phyloP scores from a whole-genome alignment of 2,113 vertebrate species.

The Morone chrysops region DNA sequence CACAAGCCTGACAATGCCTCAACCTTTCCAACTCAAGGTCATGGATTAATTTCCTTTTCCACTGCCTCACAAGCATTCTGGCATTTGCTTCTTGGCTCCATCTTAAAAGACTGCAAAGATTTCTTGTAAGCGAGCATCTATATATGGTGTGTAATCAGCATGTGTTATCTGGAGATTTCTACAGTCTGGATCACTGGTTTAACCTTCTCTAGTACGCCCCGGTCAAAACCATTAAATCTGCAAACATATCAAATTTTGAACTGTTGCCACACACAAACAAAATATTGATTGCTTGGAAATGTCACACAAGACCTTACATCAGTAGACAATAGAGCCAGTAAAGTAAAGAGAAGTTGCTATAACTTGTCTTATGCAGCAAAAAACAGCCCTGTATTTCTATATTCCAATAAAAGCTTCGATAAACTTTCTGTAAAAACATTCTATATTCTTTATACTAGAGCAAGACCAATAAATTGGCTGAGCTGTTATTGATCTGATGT shows the following conservation, averaged over 20 bases:
- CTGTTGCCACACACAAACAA: constrained; percentile 71
- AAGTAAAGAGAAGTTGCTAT: constrained; percentile 32
- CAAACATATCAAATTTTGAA: constrained; percentile 66
- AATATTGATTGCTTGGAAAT: constrained; percentile 76
- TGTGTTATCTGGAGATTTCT: constrained; percentile 53
- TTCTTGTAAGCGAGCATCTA: constrained; percentile 6
- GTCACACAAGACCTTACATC: constrained; percentile 60
- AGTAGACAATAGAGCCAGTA: constrained; percentile 12
- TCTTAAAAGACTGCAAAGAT: constrained; percentile 52
- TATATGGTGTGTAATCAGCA: constrained; percentile 53
- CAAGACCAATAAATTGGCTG: neutral
- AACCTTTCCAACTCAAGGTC: constrained; percentile 64
- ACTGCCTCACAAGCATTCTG: constrained; percentile 46
- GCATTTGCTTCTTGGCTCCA: constrained; percentile 45
- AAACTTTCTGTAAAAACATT: neutral
- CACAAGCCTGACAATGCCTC: constrained; percentile 15
- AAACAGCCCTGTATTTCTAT: neutral
- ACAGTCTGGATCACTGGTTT: constrained; percentile 68
- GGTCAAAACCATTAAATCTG: constrained; percentile 70
- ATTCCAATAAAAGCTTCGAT: neutral
- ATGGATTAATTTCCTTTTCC: constrained; percentile 67
- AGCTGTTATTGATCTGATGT: constrained; percentile 36
- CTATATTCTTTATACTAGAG: neutral
- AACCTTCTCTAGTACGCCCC: constrained; percentile 54
- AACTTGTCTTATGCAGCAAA: neutral